Evolutionary conservation across 2,888 invertebrate species (phyloP), one percentile per base, ranked within the genome.

Genomic region (Aspidapion aeneum): DNA sequence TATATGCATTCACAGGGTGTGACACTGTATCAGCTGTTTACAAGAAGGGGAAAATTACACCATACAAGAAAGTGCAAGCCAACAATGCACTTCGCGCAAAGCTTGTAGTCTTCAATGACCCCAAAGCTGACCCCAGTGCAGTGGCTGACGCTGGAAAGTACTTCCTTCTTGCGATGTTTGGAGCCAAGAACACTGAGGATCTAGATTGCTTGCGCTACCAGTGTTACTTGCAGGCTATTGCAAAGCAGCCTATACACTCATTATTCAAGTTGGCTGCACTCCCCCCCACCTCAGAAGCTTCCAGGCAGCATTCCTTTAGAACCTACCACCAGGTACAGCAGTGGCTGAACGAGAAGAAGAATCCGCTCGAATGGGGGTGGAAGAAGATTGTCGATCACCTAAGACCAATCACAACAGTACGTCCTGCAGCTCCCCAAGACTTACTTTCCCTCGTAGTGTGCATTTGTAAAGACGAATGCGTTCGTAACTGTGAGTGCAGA

Each of bases 281-380:
- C 9, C 49, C 49, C 9, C 49, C 49, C 9, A 48, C 49, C 9
- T 9, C 9, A 48, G 49, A 9, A 48, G 69, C 70, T 60, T 65
- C 70, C 57, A 57, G 65, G 58, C 64, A 64, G 65, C 68, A 71
- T 66, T 67, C 66, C 54, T 68, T 68, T 62, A 62, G 64, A 57
- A 66, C 66, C 19, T 71, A 71, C 63, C 66, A 61, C 49, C 49
- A 48, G 49, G 49, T 48, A 12, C 49, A 48, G 49, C 49, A 48
- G 49, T 48, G 49, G 49, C n/a, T n/a, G n/a, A n/a, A n/a, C n/a
- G n/a, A n/a, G n/a, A n/a, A n/a, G n/a, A n/a, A n/a, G n/a, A n/a
- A n/a, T n/a, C n/a, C n/a, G n/a, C n/a, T n/a, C n/a, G n/a, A n/a
- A 61, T 57, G n/a, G n/a, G n/a, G n/a, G n/a, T n/a, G n/a, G n/a